Evolutionary conservation across 2,113 vertebrate species (phyloP), one percentile per base, ranked within the genome.

Genomic region (Chrysochloris asiatica): DNA sequence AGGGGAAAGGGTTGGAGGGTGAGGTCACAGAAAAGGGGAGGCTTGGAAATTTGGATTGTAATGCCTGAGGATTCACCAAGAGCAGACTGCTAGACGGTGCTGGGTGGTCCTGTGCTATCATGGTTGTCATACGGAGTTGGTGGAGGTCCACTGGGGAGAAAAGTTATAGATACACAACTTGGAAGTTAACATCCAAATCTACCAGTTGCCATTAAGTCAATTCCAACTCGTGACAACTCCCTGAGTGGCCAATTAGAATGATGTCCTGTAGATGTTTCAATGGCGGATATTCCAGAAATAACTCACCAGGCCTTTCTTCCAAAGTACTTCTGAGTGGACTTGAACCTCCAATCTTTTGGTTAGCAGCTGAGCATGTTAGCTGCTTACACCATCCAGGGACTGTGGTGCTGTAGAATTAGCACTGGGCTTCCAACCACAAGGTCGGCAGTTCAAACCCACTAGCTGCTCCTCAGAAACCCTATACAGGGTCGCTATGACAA

Each of bases 1-100:
- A 76, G 80, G 84, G 93, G 88, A 52, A 73, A 90, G 92, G 84
- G 80, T 88, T 48, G 92, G 90, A 90, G 90, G 36, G 97, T 93
- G 95, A 98, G 90, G 95, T 95, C 91, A 94, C 85, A 88, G 94
- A 97, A 95, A 91, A 97, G 95, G 94, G 83, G 96, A 97, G 96
- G 89, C 97, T 97, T 98, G 98, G 98, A 98, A 98, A 98, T 98
- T 98, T 98, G 98, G 81, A 50, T 76, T 61, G 14, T n/a, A 71
- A 50, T 12, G 19, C 96, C 97, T 96, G 94, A 97, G 97, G 97
- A 97, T 97, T 97, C 97, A 97, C 97, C 97, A 98, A 96, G 97
- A 98, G 97, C 88, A 97, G 96, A 97, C 97, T 98, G 97, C 98
- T 98, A 56, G 97, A n/a, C n/a, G n/a, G n/a, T n/a, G n/a, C n/a